Evolutionary conservation across 2,113 vertebrate genomes (phyloP), one percentile per base, ranked within the genome.

Genomic region (Rhinoptilus africanus): DNA sequence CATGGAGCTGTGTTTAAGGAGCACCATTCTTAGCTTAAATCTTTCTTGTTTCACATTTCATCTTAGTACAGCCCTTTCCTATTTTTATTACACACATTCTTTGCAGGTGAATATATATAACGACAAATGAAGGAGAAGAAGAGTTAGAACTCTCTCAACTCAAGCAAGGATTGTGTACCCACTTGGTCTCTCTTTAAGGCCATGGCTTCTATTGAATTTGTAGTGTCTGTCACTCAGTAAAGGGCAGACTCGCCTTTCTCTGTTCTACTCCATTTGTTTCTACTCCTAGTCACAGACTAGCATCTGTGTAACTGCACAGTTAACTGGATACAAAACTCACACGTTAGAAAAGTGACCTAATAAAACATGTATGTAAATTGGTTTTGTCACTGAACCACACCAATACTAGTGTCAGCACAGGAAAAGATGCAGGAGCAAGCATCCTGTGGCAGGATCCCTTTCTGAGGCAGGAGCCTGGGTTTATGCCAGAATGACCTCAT

Each of bases 141-240:
- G 19, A 85, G 19, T 75, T 66, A 68, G 16, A 72, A 73, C 24
- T 37, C 69, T 60, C 59, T 67, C 45, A 87, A 82, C 43, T 68
- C 3, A 3, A 59, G 35, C 22, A 51, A 71, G 26, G 34, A 41
- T 45, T 80, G 48, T 0, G 0, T 13, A 59, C 47, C 24, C 32
- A 37, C 30, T 23, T 27, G 24, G 9, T 41, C 35, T 66, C 60
- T 51, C 69, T 51, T n/a, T 47, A 85, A 85, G 15, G 19, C 20
- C 35, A 43, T 4, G 14, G 34, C 16, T 83, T 84, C 54, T 74
- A 28, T 28, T 84, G 84, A 72, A 48, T 66, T 48, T 53, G 37
- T 56, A 39, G 27, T 15, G 27, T 82, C 34, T 1, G 1, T 22
- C 66, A 47, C 35, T 60, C 62, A 72, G 34, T 22, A 72, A 79